Percentiles rank a stretch among this genome's conserved stretches.
These are phyloP conservation scores for Brachymystax lenok DNA, from an alignment of 2,797 vertebrate species.

Conservation along the genomic window DNA sequence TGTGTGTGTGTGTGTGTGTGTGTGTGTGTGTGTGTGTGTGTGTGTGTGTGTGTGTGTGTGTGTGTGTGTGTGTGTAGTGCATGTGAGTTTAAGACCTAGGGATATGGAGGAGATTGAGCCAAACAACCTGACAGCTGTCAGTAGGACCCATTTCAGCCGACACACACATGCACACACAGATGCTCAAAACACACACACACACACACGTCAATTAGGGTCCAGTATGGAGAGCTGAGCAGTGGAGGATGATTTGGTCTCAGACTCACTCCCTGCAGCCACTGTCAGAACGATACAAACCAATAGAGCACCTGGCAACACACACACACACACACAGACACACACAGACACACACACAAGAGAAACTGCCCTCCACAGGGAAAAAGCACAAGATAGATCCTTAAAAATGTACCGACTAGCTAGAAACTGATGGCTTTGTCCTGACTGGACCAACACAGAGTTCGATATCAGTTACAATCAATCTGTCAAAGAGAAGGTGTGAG, in stretches of 20 bases:
- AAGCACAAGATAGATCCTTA: neutral
- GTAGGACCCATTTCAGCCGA: constrained; percentile 52
- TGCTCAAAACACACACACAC: constrained; percentile 13
- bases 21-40: constrained; percentile 1
- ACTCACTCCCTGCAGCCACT: constrained; percentile 61
- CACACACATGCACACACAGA: constrained; percentile 7
- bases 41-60: constrained; percentile 2
- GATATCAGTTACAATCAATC: neutral
- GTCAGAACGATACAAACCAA: constrained; percentile 58
- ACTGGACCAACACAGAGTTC: neutral
- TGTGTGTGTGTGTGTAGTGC: constrained; percentile 25
- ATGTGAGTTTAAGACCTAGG: neutral
- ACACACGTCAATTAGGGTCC: constrained; percentile 67
- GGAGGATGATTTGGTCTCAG: constrained; percentile 62
- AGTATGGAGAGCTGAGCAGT: constrained; percentile 56
- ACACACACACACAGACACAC: constrained; percentile 18
- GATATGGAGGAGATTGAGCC: constrained; percentile 49
- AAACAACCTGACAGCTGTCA: constrained; percentile 73
- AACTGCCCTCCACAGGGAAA: constrained; percentile 10
- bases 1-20: no score
- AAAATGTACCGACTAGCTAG: neutral
- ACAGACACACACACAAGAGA: neutral
- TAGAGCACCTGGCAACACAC: constrained; percentile 43
- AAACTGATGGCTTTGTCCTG: neutral
- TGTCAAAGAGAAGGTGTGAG: constrained; percentile 12